These are phyloP conservation scores for Esox lucius DNA, from an alignment of 2,797 vertebrate genomes.

Conservation along the genomic window DNA sequence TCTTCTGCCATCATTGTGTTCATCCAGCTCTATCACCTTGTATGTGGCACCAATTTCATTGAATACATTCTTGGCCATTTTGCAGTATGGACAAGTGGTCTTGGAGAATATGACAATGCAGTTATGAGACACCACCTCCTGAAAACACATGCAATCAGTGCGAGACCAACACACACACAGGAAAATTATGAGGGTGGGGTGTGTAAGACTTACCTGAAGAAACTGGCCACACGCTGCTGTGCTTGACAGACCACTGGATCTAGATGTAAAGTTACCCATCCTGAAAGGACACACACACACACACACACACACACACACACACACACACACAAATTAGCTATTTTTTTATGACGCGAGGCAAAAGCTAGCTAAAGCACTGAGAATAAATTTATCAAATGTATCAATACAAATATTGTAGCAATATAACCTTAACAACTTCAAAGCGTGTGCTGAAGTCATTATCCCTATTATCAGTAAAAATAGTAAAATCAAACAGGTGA, in stretches of 20 bases:
- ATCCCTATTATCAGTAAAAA: neutral
- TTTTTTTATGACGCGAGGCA: neutral
- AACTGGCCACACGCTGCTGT: conserved; percentile 58
- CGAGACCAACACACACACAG: neutral
- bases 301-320: too few species aligned
- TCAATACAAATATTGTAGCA: neutral
- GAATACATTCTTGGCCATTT: conserved; percentile 92
- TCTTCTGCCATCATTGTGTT: conserved; percentile 80
- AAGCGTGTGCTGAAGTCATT: neutral
- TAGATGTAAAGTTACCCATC: conserved; percentile 77
- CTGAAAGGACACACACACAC: conserved; percentile 41
- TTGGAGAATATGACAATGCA: conserved; percentile 98
- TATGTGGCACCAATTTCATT: conserved; percentile 84
- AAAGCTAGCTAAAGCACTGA: neutral
- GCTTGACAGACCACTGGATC: conserved; percentile 46
- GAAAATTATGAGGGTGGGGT: neutral
- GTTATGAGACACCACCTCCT: conserved; percentile 89
- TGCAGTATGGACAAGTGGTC: conserved; percentile 90
- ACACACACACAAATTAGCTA: neutral
- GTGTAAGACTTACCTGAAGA: conserved; percentile 64
- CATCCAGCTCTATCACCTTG: conserved; percentile 88
- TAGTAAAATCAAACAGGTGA: neutral
- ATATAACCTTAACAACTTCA: neutral
- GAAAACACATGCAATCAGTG: conserved; percentile 29
- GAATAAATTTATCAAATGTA: neutral